phyloP scores from a whole-genome alignment of 2,888 invertebrate species.

The Meiosimyza decipiens region DNA sequence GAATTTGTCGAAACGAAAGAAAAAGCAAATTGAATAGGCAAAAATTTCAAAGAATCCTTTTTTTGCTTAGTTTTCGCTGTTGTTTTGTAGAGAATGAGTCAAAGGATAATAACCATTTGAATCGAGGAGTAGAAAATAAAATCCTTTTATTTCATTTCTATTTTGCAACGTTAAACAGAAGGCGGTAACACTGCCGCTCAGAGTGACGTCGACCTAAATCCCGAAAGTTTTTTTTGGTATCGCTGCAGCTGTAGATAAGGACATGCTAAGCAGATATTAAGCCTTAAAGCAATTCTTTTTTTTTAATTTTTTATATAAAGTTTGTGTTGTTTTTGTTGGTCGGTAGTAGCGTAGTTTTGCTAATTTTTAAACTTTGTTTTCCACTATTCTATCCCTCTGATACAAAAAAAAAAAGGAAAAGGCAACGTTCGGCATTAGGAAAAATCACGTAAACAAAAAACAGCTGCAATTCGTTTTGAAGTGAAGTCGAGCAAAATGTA shows the following conservation, averaged over 20 bases:
- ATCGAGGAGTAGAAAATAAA: too few species aligned
- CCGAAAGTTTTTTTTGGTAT: neutral
- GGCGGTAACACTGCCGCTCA: neutral
- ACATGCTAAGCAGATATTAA: neutral
- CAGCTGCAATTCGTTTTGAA: neutral
- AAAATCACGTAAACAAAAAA: constrained; percentile 10
- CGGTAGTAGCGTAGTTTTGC: constrained; percentile 13
- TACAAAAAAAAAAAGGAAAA: constrained; percentile 6
- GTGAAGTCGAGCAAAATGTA: too few species aligned
- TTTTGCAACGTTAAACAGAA: constrained; percentile 9
- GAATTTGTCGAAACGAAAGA: too few species aligned
- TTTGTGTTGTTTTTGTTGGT: neutral
- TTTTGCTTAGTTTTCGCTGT: neutral
- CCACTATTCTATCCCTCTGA: neutral
- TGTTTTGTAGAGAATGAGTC: neutral
- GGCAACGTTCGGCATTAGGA: neutral
- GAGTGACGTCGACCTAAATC: constrained; percentile 11
- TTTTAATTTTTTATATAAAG: neutral
- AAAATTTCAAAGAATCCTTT: neutral
- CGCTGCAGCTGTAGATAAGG: constrained; percentile 5
- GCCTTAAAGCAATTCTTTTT: neutral
- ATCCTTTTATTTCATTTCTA: too few species aligned
- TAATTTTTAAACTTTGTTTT: constrained; percentile 11
- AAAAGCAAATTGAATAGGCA: constrained; percentile 9
- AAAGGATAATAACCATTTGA: neutral